Base-by-base conservation (phyloP, 2,888 invertebrate species). In the Drymonia ruficornis region DNA sequence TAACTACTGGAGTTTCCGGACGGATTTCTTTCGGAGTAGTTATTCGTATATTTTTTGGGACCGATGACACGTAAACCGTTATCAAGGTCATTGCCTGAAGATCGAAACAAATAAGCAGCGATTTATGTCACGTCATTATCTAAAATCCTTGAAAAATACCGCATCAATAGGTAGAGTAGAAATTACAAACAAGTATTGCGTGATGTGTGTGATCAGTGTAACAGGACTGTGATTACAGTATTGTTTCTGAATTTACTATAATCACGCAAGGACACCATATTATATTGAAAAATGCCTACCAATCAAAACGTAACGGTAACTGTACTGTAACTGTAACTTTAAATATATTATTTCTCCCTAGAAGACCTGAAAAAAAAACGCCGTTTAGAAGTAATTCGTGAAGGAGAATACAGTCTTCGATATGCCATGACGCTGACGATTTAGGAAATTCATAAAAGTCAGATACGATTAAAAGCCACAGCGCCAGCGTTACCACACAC, bases 161-260 rank as follows among this genome's bases (percentile, higher is more conserved):
- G 5, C 13, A 19, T 16, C 12, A 19, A 13, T 19, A 19, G 43
- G 19, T 43, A 43, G n/a, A 43, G 19, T 19, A 5, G 12, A 19
- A 43, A 19, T 42, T 42, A 18, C 43, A 43, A 43, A 43, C 43
- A 19, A 19, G 40, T 40, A 19, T 43, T 19, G 43, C 43, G 43
- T 43, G 43, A 43, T 13, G 5, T 43, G 18, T 19, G 19, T 19
- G 43, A 19, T 43, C 13, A 42, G 9, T 15, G 15, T 40, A 8
- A 19, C 7, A 19, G 43, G 18, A 43, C 0, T 13, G 19, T 43
- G 19, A 19, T 23, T 43, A 19, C 1, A 19, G 19, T 43, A 19
- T 43, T 43, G 12, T 19, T 2, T 12, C 19, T 40, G 7, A 16
- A 16, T 16, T 23, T 7, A 23, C 23, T 23, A 6, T 23, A n/a